Base-by-base conservation (phyloP, 2,113 vertebrate species). In the Bos javanicus region DNA sequence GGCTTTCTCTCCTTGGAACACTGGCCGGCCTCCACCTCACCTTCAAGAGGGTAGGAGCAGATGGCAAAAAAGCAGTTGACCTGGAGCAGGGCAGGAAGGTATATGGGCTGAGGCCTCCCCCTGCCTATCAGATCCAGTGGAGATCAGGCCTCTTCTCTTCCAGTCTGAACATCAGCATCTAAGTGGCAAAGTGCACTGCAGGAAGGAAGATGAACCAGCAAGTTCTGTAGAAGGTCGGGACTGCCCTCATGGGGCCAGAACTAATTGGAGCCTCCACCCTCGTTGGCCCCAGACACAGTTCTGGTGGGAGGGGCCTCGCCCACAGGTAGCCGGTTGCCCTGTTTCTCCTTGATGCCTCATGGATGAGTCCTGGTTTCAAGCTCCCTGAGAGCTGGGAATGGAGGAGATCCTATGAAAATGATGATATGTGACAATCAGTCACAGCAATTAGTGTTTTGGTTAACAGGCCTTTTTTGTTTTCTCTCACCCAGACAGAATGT, bases 391-490 rank as follows among this genome's bases (percentile, higher is more conserved):
- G 99, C 99, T 97, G 97, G 99, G 99, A 99, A 99, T 99, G 99
- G 99, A 99, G 99, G 99, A 99, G 99, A 99, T 99, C 99, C 99
- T 98, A 99, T 99, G 99, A 99, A 99, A 99, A 99, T 99, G 99
- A 99, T 99, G 99, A 99, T 99, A 99, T 99, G 99, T 99, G 99
- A 99, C 99, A 99, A 99, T 99, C 99, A 99, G 99, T 99, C 99
- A 99, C 99, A 99, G 99, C 99, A 99, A 99, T 99, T 99, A 99
- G 99, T 99, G 99, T 99, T 99, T 99, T 99, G 99, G 99, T 99
- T 99, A 99, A 99, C 99, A 99, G 99, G 99, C 99, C 99, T 99
- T 99, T 99, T 99, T 99, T 99, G 99, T 99, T 99, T 99, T 99
- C 99, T 99, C 99, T 99, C 99, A 99, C 99, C 99, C 99, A 99